Evolutionary conservation across 2,113 vertebrate genomes (phyloP), one percentile per base, ranked within the genome.

Genomic region (Spea bombifrons): DNA sequence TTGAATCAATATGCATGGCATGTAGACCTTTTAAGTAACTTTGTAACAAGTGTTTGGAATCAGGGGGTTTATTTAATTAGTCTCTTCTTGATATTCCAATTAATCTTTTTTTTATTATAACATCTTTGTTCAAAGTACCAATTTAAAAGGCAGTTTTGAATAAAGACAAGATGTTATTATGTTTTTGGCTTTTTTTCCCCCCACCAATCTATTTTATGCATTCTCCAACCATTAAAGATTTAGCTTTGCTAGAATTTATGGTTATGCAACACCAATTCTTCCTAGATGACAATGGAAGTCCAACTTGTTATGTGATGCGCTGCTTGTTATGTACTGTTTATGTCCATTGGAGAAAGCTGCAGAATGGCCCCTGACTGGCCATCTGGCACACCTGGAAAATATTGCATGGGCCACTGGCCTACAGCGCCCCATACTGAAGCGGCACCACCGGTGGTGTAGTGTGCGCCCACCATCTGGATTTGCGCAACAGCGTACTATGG

Each of bases 61-160:
- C 8, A 43, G 49, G 30, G 69, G 50, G 50, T 53, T 48, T 53
- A 15, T 55, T 71, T 53, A 74, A 74, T 64, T 46, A 49, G 72
- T 74, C 59, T 64, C 45, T 52, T 55, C 10, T 15, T 73, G 12
- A 73, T 45, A 43, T 49, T 44, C 55, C 10, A 74, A 63, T 74
- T 48, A 47, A 63, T 75, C n/a, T 50, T 44, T 67, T 66, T 52
- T 65, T 66, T 75, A 53, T 67, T 67, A 55, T 71, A 9, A 52
- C 69, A 75, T 75, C 49, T 75, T 55, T 75, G 64, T 75, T 75
- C 49, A 75, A 75, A 75, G 74, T 66, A 66, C 30, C 74, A 75
- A 75, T 55, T 75, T 67, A 55, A 66, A 75, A 55, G 59, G 64
- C 47, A 15, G 49, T 67, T 67, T 55, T 55, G 74, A 67, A 75